Evolutionary conservation across 2,888 invertebrate genomes (phyloP).

Genomic region (Sialis fuliginosa): DNA sequence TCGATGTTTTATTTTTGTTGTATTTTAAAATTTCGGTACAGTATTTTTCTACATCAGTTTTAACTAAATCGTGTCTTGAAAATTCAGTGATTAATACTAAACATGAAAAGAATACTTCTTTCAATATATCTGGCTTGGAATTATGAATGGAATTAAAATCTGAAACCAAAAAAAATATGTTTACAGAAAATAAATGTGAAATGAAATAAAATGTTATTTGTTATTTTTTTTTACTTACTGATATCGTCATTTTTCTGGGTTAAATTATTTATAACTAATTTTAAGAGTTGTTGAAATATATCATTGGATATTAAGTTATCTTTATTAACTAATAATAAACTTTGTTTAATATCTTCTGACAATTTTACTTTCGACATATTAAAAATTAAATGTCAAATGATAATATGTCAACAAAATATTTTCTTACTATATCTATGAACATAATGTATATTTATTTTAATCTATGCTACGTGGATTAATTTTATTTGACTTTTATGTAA

Average conservation of each 20-base stretch:
- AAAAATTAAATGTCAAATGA: no score
- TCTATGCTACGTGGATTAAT: no score
- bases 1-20: constrained; percentile 11
- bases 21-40: constrained; percentile 17
- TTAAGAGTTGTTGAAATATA: background rate
- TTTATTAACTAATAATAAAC: background rate
- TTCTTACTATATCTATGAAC: no score
- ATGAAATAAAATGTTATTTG: background rate
- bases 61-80: constrained; percentile 15
- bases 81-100: constrained; percentile 18
- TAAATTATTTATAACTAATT: background rate
- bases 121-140: constrained; percentile 21
- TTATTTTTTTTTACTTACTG: background rate
- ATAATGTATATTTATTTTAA: no score
- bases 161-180: constrained; percentile 11
- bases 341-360: background rate
- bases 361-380: no score
- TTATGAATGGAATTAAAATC: constrained; percentile 16
- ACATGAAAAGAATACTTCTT: constrained; percentile 19
- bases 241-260: background rate
- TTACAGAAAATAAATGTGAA: no score
- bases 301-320: background rate
- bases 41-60: constrained; percentile 15
- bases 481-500: no score
- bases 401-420: no score